These are phyloP conservation scores for Rhinichthys klamathensis DNA, from an alignment of 2,113 vertebrate species.

Conservation along the genomic window DNA sequence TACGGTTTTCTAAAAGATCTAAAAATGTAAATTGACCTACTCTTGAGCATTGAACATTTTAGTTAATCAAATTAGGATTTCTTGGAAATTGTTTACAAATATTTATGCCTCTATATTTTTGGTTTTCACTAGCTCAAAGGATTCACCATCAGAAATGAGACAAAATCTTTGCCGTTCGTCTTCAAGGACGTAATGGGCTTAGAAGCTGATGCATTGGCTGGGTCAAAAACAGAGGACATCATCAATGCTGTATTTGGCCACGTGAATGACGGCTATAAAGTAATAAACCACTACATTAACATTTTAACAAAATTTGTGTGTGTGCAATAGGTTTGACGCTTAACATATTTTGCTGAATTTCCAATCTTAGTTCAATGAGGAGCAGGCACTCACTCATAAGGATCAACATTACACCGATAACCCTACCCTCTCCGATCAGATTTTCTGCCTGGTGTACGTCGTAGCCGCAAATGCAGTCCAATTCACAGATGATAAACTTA, in stretches of 20 bases:
- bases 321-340: background rate
- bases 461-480: background rate
- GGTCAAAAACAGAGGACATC: background rate
- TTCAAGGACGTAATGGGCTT: constrained; percentile 46
- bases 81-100: background rate
- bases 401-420: background rate
- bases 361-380: background rate
- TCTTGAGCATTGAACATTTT: background rate
- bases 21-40: background rate
- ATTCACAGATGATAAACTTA: background rate
- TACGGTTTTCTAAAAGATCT: too few species aligned
- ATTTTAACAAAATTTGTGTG: background rate
- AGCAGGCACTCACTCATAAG: accelerated
- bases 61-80: background rate
- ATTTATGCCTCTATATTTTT: background rate
- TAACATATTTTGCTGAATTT: background rate
- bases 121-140: constrained; percentile 12
- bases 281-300: background rate
- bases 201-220: background rate
- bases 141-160: background rate
- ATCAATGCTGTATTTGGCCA: constrained; percentile 1
- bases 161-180: background rate
- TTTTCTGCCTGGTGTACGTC: constrained; percentile 38
- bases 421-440: background rate
- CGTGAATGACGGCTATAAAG: constrained; percentile 18